A percentile compares a stretch with the other conserved stretches of the same genome.
phyloP scores from a whole-genome alignment of 2,113 vertebrate species.

The Xenopus tropicalis region UCB_Xtro_10.0 CM004449.2:23052001-23052500 shows the following conservation, averaged over 20 bases:
- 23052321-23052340: slow-evolving; percentile 3
- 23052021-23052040: too few species aligned
- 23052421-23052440: neutral
- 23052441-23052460: neutral
- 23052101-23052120: too few species aligned
- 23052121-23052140: too few species aligned
- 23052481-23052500: slow-evolving; percentile 1
- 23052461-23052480: neutral
- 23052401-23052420: slow-evolving; percentile 3
- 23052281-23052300: neutral
- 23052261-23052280: neutral
- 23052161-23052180: too few species aligned
- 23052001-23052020: too few species aligned
- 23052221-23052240: neutral
- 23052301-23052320: slow-evolving; percentile 5
- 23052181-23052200: too few species aligned
- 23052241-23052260: neutral
- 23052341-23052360: neutral
- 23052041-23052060: too few species aligned
- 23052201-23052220: neutral
- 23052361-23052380: neutral
- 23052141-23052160: too few species aligned
- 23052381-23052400: slow-evolving; percentile 1
- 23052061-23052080: too few species aligned
- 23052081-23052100: too few species aligned